These are phyloP conservation scores for Heliothis virescens DNA, from an alignment of 1,140 invertebrate genomes.

Conservation along the genomic window DNA sequence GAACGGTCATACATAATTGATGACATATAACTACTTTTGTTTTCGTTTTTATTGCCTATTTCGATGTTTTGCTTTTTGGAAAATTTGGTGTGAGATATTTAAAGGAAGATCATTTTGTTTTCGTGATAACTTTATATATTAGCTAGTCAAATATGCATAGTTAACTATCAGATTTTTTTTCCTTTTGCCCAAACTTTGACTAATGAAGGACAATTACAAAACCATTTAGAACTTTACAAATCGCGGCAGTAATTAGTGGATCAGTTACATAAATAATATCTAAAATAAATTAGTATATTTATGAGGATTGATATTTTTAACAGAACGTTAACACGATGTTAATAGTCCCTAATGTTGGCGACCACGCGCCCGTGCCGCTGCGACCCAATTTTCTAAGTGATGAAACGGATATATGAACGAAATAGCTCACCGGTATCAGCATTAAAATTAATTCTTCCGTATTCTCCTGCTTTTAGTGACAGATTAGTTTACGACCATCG, in stretches of 20 bases:
- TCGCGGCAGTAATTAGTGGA: not conserved
- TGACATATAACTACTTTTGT: not conserved
- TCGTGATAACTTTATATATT: not conserved
- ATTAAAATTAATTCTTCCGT: constrained; percentile 57
- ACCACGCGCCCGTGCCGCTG: constrained; percentile 46
- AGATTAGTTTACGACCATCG: constrained; percentile 55
- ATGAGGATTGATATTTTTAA: constrained; percentile 67
- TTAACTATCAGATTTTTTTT: not conserved
- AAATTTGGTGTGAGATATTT: too few relatives aligned
- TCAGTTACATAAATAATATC: constrained; percentile 41
- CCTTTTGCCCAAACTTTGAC: not conserved
- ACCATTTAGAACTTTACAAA: constrained; percentile 26
- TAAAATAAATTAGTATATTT: constrained; percentile 47
- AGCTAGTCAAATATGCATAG: too few relatives aligned
- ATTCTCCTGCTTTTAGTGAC: constrained; percentile 53
- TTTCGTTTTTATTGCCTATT: not conserved
- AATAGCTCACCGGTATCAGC: constrained; percentile 51
- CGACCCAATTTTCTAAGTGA: constrained; percentile 66
- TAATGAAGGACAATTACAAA: constrained; percentile 37
- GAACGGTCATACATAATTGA: constrained; percentile 13
- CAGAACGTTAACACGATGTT: constrained; percentile 70
- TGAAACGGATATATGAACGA: constrained; percentile 55
- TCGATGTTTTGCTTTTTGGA: not conserved
- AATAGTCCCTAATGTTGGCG: constrained; percentile 73
- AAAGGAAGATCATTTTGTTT: not conserved